Conservation (phyloP, 2,797 vertebrate genomes). For the Gouania willdenowi region DNA sequence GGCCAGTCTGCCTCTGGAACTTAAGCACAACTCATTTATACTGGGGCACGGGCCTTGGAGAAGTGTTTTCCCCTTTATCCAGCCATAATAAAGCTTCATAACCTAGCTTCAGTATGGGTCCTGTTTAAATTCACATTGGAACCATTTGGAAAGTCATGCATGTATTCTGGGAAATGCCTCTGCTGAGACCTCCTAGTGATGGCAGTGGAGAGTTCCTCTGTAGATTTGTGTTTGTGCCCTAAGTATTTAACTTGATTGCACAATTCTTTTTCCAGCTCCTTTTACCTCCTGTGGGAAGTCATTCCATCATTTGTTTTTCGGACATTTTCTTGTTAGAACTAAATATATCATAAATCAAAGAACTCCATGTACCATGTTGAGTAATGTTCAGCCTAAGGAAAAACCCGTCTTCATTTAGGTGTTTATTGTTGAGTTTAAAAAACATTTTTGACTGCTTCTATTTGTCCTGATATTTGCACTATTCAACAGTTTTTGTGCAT, state of each 20-base stretch:
- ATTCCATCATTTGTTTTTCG: conserved; percentile 25
- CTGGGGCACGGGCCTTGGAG: too few species aligned
- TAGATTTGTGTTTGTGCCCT: conserved; percentile 37
- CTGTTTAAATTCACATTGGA: conserved; percentile 67
- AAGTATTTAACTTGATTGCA: conserved; percentile 36
- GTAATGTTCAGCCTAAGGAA: background rate
- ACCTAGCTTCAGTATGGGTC: conserved; percentile 22
- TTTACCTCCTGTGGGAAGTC: conserved; percentile 25
- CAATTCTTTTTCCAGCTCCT: conserved; percentile 36
- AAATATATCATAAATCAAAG: conserved; percentile 10
- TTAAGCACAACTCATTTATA: too few species aligned
- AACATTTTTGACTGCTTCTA: too few species aligned
- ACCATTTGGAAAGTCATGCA: conserved; percentile 62
- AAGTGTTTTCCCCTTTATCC: too few species aligned
- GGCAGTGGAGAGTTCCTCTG: conserved; percentile 55
- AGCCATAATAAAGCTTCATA: too few species aligned
- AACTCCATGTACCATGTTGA: background rate
- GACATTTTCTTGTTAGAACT: conserved; percentile 11
- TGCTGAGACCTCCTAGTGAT: conserved; percentile 62
- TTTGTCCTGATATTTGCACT: too few species aligned
- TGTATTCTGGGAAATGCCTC: conserved; percentile 65
- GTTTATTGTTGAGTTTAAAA: too few species aligned
- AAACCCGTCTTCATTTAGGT: too few species aligned
- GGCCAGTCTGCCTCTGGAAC: too few species aligned
- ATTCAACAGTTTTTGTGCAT: too few species aligned